These are phyloP conservation scores for Loris lydekkerianus DNA, from an alignment of 2,797 vertebrate genomes.

Conservation along the genomic window DNA sequence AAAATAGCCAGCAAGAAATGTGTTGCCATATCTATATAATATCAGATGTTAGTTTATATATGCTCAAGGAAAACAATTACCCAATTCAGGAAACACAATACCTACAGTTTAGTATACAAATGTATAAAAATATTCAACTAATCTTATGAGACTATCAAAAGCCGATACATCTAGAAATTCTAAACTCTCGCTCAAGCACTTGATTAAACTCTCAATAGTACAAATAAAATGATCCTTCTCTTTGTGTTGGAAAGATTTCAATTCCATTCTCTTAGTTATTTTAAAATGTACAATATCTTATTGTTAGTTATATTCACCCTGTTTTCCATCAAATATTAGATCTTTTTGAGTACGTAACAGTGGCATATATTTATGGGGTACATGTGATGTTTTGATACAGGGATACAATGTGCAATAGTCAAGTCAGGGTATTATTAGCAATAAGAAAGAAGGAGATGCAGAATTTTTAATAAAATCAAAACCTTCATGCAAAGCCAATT, in stretches of 20 bases:
- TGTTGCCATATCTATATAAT: neutral
- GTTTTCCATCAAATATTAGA: neutral
- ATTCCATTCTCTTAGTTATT: neutral
- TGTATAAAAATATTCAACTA: constrained; percentile 41
- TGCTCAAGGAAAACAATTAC: constrained; percentile 29
- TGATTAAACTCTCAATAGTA: constrained; percentile 31
- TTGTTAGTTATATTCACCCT: neutral
- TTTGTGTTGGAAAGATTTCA: neutral
- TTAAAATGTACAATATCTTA: neutral
- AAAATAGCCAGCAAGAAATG: constrained; percentile 1
- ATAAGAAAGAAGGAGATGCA: neutral
- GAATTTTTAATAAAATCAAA: neutral
- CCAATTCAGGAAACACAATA: neutral
- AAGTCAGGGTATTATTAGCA: neutral
- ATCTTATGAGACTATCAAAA: constrained; percentile 30
- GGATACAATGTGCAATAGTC: neutral
- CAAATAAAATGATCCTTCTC: neutral
- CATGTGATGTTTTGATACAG: neutral
- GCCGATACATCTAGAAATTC: neutral
- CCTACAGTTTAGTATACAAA: constrained; percentile 50
- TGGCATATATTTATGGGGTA: neutral
- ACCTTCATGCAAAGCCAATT: neutral
- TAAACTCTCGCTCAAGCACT: constrained; percentile 28
- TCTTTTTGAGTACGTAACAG: neutral
- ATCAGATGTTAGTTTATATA: neutral